These are phyloP conservation scores for Myiagra hebetior DNA, from an alignment of 2,113 vertebrate species.

Conservation along the genomic window DNA sequence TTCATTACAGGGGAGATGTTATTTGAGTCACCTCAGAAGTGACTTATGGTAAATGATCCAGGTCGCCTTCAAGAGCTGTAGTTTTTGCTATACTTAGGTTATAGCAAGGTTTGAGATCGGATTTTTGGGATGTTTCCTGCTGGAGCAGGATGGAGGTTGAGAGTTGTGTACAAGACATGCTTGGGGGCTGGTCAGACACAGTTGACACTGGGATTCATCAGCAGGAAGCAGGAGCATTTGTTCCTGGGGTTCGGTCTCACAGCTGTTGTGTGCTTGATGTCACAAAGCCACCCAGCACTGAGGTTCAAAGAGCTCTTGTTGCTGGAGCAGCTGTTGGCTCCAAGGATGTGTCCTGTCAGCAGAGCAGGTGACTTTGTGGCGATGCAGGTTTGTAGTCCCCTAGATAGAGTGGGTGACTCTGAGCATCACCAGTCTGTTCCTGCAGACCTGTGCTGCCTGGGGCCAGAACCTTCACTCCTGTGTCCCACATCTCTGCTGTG, in stretches of 20 bases:
- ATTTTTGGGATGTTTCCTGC: neutral
- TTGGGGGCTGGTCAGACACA: fast-evolving
- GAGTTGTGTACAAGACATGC: neutral
- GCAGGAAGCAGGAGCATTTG: neutral
- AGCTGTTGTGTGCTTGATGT: neutral
- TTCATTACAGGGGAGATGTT: neutral
- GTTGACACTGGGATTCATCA: neutral
- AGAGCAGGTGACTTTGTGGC: conserved; percentile 13
- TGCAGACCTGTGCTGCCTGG: neutral
- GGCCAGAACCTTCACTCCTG: neutral
- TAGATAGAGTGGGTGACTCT: neutral
- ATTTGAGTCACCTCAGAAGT: neutral
- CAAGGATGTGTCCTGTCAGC: neutral
- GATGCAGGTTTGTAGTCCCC: neutral
- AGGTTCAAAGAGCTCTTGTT: neutral
- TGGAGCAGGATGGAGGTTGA: neutral
- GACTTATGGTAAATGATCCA: neutral
- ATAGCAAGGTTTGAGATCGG: neutral
- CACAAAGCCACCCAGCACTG: neutral
- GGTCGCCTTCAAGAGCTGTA: neutral
- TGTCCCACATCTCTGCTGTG: neutral
- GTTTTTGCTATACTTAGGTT: neutral
- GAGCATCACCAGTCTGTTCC: neutral
- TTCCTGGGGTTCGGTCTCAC: fast-evolving
- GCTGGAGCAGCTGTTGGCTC: neutral